Evolutionary conservation across 2,797 vertebrate genomes (phyloP).

Genomic region (Neosalanx taihuensis): DNA sequence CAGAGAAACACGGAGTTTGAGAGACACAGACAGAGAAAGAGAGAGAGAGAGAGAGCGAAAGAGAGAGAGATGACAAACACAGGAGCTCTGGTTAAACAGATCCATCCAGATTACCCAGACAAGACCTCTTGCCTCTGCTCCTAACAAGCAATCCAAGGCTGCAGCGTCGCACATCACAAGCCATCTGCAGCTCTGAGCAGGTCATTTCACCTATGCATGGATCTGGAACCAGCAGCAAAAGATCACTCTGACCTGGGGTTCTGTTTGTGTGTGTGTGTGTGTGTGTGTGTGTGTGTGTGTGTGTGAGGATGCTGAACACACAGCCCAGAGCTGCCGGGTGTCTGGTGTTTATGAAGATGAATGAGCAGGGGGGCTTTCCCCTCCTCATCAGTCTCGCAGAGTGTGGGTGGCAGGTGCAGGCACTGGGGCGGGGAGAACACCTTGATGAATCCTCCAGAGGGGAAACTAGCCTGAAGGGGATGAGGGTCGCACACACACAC

Average conservation of each 20-base stretch:
- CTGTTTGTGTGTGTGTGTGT: too few relatives aligned
- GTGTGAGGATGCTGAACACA: background rate
- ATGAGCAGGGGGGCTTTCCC: constrained; percentile 55
- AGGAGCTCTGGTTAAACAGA: background rate
- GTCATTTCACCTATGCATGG: too few relatives aligned
- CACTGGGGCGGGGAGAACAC: constrained; percentile 58
- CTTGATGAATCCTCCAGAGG: constrained; percentile 64
- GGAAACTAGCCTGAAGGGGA: constrained; percentile 18
- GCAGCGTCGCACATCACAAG: too few relatives aligned
- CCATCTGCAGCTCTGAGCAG: too few relatives aligned
- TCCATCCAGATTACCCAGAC: background rate
- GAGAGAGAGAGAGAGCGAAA: too few relatives aligned
- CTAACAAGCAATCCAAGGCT: background rate
- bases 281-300: background rate
- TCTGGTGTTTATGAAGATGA: constrained; percentile 60
- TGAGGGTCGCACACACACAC: background rate
- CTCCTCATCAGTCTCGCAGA: constrained; percentile 55
- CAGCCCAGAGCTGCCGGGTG: constrained; percentile 34
- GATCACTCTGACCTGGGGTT: background rate
- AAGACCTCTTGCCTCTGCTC: too few relatives aligned
- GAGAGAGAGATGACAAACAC: too few relatives aligned
- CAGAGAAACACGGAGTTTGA: too few relatives aligned
- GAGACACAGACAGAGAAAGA: too few relatives aligned
- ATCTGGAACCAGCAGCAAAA: too few relatives aligned
- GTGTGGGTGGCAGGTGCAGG: constrained; percentile 67